phyloP scores from a whole-genome alignment of 1,140 invertebrate species.

The Meloidogyne exigua region DNA sequence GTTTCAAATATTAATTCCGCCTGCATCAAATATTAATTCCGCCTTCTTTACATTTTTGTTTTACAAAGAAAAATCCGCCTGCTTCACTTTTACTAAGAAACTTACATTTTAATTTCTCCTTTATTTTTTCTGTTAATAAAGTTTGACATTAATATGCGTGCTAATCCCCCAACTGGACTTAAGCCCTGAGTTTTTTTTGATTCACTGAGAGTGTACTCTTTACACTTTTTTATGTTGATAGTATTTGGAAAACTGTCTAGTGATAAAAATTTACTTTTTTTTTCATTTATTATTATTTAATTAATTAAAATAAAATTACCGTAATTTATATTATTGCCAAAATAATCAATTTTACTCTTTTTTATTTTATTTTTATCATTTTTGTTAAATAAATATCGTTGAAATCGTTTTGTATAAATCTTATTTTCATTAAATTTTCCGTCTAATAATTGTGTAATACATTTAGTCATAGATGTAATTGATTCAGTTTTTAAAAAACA shows the following conservation, averaged over 20 bases:
- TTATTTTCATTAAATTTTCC: constrained; percentile 16
- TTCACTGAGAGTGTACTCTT: constrained; percentile 13
- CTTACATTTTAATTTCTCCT: constrained; percentile 27
- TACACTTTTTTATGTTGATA: constrained; percentile 9
- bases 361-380: background rate
- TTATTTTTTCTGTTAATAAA: constrained; percentile 22
- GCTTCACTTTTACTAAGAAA: background rate
- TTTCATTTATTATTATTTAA: background rate
- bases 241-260: background rate
- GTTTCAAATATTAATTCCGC: background rate
- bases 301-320: constrained; percentile 3
- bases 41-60: too few species aligned
- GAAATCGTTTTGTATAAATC: background rate
- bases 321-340: background rate
- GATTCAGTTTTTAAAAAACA: constrained; percentile 23
- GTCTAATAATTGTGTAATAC: constrained; percentile 11
- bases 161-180: constrained; percentile 30
- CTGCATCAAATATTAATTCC: too few species aligned
- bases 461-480: constrained; percentile 19
- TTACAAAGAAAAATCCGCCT: background rate
- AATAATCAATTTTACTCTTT: background rate
- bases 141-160: constrained; percentile 26
- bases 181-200: constrained; percentile 24
- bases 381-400: background rate
- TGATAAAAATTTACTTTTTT: background rate